phyloP scores from a whole-genome alignment of 2,797 vertebrate genomes.

The Acrocephalus scirpaceus region DNA sequence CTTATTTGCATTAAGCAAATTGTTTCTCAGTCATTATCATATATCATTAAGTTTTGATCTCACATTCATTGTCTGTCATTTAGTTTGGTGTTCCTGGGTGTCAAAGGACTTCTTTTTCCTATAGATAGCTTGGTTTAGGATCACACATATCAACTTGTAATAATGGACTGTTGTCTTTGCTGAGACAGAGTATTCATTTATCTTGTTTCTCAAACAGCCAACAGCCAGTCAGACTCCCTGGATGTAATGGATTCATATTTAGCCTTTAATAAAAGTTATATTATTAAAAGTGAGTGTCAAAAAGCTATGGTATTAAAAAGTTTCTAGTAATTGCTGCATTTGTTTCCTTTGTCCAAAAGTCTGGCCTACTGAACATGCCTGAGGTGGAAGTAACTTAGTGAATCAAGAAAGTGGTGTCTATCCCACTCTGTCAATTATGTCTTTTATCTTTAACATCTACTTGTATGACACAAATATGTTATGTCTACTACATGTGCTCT shows the following conservation, averaged over 20 bases:
- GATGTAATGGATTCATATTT: conserved; percentile 5
- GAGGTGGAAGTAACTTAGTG: neutral
- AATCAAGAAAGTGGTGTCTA: neutral
- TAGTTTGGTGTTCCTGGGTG: neutral
- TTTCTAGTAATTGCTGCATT: neutral
- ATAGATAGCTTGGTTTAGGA: neutral
- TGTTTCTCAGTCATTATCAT: neutral
- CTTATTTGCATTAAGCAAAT: neutral
- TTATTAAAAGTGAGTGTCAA: neutral
- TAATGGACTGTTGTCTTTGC: neutral
- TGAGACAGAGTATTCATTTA: neutral
- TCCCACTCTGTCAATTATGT: neutral
- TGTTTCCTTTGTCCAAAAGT: neutral
- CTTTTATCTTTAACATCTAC: neutral
- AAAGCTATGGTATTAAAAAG: neutral
- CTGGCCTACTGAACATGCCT: neutral
- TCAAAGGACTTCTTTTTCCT: neutral
- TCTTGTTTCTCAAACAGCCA: neutral
- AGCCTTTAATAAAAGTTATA: conserved; percentile 9
- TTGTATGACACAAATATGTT: neutral
- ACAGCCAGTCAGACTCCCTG: neutral
- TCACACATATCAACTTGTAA: neutral
- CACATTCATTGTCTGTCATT: neutral
- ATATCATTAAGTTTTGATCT: neutral
- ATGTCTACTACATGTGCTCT: neutral